A percentile compares a stretch with the other conserved stretches of the same genome.
phyloP scores from a whole-genome alignment of 1,140 invertebrate species.

The Lasioglossum baleicum region DNA sequence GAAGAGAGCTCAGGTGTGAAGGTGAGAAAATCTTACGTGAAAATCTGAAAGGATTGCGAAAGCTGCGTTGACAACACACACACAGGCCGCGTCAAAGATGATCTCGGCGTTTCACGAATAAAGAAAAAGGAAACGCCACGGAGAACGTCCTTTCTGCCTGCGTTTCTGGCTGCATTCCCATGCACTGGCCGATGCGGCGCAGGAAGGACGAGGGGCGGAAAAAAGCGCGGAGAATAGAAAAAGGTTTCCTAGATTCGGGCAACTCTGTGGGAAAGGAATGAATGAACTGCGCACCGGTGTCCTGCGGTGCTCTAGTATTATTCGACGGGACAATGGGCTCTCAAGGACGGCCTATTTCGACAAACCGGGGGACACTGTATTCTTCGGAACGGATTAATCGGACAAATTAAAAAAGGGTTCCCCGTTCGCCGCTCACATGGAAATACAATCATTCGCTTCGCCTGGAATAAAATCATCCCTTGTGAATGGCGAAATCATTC shows the following conservation, averaged over 20 bases:
- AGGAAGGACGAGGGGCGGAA: constrained; percentile 53
- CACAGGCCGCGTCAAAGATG: constrained; percentile 45
- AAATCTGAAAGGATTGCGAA: constrained; percentile 72
- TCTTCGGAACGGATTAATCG: constrained; percentile 36
- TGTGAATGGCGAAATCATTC: not conserved
- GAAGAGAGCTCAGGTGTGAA: constrained; percentile 49
- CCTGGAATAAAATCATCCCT: not conserved
- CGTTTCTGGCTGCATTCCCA: constrained; percentile 58
- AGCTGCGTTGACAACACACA: constrained; percentile 38
- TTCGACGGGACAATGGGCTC: constrained; percentile 66
- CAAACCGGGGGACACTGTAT: not conserved
- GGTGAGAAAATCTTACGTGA: constrained; percentile 58
- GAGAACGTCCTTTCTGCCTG: constrained; percentile 29
- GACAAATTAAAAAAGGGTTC: constrained; percentile 53
- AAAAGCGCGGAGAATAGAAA: constrained; percentile 72
- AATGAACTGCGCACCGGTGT: constrained; percentile 60
- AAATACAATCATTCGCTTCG: not conserved
- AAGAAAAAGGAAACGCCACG: constrained; percentile 45
- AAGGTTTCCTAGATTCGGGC: constrained; percentile 74
- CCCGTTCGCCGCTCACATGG: not conserved
- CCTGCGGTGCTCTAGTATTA: constrained; percentile 67
- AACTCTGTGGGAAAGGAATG: constrained; percentile 75
- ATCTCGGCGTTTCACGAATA: constrained; percentile 58
- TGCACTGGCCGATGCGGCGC: constrained; percentile 26
- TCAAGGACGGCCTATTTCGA: constrained; percentile 49